Evolutionary conservation across 2,113 vertebrate species (phyloP), one percentile per base, ranked within the genome.

Genomic region (Apistogramma diplotaenia): DNA sequence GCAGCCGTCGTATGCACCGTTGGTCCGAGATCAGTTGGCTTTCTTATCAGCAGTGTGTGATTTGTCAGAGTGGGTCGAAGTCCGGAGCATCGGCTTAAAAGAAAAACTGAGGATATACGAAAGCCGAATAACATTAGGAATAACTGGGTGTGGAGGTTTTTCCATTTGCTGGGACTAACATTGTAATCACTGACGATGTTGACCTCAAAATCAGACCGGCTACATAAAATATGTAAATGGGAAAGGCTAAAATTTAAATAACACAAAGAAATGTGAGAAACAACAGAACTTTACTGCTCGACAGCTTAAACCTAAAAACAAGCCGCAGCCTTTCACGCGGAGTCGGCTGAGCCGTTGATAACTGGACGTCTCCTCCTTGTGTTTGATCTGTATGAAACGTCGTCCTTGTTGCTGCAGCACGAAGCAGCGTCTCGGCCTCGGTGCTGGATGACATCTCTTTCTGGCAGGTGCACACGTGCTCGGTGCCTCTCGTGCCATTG

Each of bases 21-120:
- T 46, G 23, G 5, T 67, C 62, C 46, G 62, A 59, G 74, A 53
- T 83, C n/a, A 33, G 53, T 70, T 12, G 6, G 13, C 51, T 23
- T 40, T 35, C 60, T 78, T 89, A 89, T 89, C 82, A 60, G 46
- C 37, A 16, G 37, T 27, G 19, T 86, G 56, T 74, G 76, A 75
- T 85, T 76, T 57, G 78, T 76, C 78, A 27, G 6, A 53, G 23
- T 43, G n/a, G 71, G 21, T 82, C 58, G 79, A 84, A 51, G 80
- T 89, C 72, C 84, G 84, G 15, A 25, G 3, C 19, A 18, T 57
- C 15, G 33, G 8, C 8, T 8, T 5, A 33, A 31, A 33, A 33
- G 4, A 33, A 33, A 33, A 33, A 33, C 7, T 1, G 33, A 2
- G 8, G 9, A 46, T 19, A 18, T 25, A 46, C 61, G 46, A 46